Evolutionary conservation across 1,140 invertebrate genomes (phyloP), one percentile per base, ranked within the genome.

Genomic region (Drosophila mojavensis): DNA sequence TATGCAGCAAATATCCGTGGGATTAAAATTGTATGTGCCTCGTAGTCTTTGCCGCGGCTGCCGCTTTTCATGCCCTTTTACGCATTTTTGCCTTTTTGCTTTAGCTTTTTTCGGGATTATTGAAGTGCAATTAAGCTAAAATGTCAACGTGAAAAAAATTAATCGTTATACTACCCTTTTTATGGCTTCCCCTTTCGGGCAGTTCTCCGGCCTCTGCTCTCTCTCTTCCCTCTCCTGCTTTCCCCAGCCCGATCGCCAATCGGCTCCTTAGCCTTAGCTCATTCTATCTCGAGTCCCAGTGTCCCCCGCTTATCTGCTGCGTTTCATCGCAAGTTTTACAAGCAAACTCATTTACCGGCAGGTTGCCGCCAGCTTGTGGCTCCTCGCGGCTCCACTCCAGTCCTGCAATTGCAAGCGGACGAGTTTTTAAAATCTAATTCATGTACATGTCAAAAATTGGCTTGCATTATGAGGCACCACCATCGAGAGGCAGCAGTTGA

Each of bases 41-140:
- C 72, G 45, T 63, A 56, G 70, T 58, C 64, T 58, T 11, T 39
- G 39, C 28, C 47, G 64, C 82, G 83, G 83, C 79, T 69, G 84
- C 81, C 81, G 85, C 84, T 89, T 89, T 89, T 89, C 84, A 90
- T 89, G 84, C 85, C 84, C 85, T 89, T 89, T 89, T 89, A 90
- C 84, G 84, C 84, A 90, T 90, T 89, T 89, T 90, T 84, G 84
- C 85, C 75, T 84, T 75, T 78, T 86, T 79, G 79, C 75, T 62
- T 73, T 72, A 45, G 62, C 68, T 88, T 88, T 86, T 88, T 90
- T 90, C 81, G 85, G 84, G 84, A 91, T 91, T 91, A 91, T 91
- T 91, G 88, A 91, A 91, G 88, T 91, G 88, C 88, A 91, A 91
- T 91, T 91, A 91, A 91, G 88, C 88, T 81, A 91, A 91, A 89